Evolutionary conservation across 2,888 invertebrate genomes (phyloP).

Genomic region (Luperina nickerlii): DNA sequence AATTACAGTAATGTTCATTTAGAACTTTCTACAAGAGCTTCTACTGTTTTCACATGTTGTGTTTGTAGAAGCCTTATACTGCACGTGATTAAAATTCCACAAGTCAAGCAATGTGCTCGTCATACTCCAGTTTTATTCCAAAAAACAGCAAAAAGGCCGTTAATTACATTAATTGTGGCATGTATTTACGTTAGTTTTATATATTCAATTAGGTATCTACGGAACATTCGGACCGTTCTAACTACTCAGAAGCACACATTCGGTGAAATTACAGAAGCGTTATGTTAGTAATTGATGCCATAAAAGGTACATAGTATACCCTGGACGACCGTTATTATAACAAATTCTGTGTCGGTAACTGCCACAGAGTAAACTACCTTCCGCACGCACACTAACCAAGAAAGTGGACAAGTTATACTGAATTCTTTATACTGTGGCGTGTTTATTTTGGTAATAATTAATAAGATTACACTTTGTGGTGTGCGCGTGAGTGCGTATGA

Average conservation of each 20-base stretch:
- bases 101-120: constrained; percentile 1
- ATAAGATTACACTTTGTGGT: constrained; percentile 59
- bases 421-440: constrained; percentile 72
- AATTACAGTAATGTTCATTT: constrained; percentile 10
- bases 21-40: constrained; percentile 25
- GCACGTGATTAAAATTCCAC: constrained; percentile 5
- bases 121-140: constrained; percentile 33
- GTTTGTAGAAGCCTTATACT: not conserved
- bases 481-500: constrained; percentile 35
- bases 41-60: constrained; percentile 12
- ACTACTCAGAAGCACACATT: constrained; percentile 70
- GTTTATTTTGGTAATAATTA: constrained; percentile 74
- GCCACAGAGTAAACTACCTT: constrained; percentile 67
- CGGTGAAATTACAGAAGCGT: constrained; percentile 78
- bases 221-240: constrained; percentile 67
- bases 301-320: constrained; percentile 79
- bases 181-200: constrained; percentile 61
- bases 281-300: constrained; percentile 81
- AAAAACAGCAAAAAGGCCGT: constrained; percentile 38
- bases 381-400: constrained; percentile 71
- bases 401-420: constrained; percentile 58
- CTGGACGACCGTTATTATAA: constrained; percentile 78
- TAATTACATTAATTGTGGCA: constrained; percentile 59
- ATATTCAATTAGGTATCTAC: constrained; percentile 71
- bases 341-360: constrained; percentile 73